Evolutionary conservation across 2,888 invertebrate genomes (phyloP).

Genomic region (Drosophila pegasa): DNA sequence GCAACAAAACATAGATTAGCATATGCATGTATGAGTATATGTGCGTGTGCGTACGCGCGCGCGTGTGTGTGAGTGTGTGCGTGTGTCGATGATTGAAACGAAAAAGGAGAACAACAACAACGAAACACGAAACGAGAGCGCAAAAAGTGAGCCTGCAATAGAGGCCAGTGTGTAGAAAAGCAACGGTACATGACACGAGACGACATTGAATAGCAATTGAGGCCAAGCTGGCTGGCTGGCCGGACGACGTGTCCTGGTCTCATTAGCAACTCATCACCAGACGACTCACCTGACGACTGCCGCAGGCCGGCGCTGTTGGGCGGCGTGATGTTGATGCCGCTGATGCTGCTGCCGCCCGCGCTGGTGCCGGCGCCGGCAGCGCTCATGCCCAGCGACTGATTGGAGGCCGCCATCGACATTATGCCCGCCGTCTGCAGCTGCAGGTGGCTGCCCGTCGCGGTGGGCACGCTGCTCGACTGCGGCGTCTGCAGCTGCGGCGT

Average conservation of each 20-base stretch:
- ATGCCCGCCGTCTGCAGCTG: constrained; percentile 72
- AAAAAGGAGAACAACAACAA: constrained; percentile 38
- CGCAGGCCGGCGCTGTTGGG: constrained; percentile 82
- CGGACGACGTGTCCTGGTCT: constrained; percentile 35
- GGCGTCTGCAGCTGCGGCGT: constrained; percentile 55
- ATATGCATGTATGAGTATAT: constrained; percentile 10
- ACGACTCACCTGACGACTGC: constrained; percentile 80
- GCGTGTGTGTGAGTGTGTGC: constrained; percentile 8
- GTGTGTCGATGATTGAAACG: constrained; percentile 30
- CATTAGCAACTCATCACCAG: constrained; percentile 7
- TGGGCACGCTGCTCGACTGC: constrained; percentile 75
- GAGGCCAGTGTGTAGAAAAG: constrained; percentile 10
- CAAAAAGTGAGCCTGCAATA: constrained; percentile 21
- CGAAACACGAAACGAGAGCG: constrained; percentile 28
- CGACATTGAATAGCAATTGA: constrained; percentile 59
- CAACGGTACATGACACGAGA: constrained; percentile 39
- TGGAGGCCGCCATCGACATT: constrained; percentile 73
- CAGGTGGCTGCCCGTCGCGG: constrained; percentile 65
- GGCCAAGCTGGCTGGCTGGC: constrained; percentile 32
- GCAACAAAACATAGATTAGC: constrained; percentile 46
- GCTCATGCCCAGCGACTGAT: constrained; percentile 72
- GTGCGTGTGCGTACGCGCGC: neutral
- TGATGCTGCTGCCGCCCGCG: constrained; percentile 62
- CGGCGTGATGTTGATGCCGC: constrained; percentile 80
- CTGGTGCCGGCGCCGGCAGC: constrained; percentile 45